Evolutionary conservation across 2,113 vertebrate species (phyloP), one percentile per base, ranked within the genome.

Genomic region (Dicaeum eximium): DNA sequence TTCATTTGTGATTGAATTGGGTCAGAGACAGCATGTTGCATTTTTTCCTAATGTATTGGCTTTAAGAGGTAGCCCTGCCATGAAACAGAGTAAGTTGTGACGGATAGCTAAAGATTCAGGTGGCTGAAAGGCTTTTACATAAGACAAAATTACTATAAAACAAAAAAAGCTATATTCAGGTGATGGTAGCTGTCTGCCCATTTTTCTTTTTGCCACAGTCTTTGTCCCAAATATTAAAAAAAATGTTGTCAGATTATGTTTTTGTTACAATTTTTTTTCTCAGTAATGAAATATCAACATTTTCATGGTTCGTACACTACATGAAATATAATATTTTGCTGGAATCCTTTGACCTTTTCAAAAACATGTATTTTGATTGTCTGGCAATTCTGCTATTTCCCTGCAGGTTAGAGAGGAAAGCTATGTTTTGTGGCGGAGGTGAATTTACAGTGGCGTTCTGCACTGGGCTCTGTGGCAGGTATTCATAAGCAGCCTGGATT

Each of bases 281-380:
- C 82, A 42, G 9, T 74, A 91, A 96, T 87, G 89, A 96, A 96
- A 97, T 96, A 97, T 71, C 93, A 97, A 95, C 82, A 86, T 96
- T 95, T 93, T 93, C 81, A 74, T 89, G 80, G 54, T 93, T 96
- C 87, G 86, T 94, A 95, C 89, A 67, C 87, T 87, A 94, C 91
- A 88, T 56, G 91, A 97, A 97, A 93, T 94, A 89, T 33, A 94
- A 91, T 95, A 94, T 95, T 96, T 95, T 92, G 50, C 95, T 95
- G 74, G 84, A 95, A 96, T 96, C 72, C 58, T 90, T 92, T 97
- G 96, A 97, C 96, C 96, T 97, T 97, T 97, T 96, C 89, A 96
- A 94, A 96, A 96, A 81, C 79, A 60, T 85, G 77, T 95, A 91
- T 90, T 97, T 96, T 96, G 92, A 96, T 96, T 88, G 92, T 96